phyloP scores from a whole-genome alignment of 2,797 vertebrate genomes.

The Hemitrygon akajei region DNA sequence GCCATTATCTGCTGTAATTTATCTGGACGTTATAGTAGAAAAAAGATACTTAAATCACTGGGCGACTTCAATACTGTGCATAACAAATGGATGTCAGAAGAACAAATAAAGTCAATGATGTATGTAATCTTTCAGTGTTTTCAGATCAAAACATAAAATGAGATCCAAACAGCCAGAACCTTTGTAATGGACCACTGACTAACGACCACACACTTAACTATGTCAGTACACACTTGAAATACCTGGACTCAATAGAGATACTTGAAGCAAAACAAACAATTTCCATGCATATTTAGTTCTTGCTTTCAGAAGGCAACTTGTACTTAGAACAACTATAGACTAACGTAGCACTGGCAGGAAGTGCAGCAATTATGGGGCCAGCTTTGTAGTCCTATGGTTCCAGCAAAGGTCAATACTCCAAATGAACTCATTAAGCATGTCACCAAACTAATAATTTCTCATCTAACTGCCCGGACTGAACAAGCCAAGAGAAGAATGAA shows the following conservation, averaged over 20 bases:
- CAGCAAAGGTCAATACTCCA: conserved; percentile 18
- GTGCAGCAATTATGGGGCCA: conserved; percentile 24
- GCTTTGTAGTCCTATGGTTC: conserved; percentile 2
- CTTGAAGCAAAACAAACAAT: conserved; percentile 1
- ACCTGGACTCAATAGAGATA: not conserved
- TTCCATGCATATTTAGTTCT: not conserved
- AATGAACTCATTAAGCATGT: conserved; percentile 18
- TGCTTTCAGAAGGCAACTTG: not conserved
- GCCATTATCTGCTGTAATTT: not conserved
- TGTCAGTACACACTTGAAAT: not conserved
- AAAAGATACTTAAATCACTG: not conserved
- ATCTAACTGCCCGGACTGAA: not conserved
- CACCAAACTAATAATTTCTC: conserved; percentile 2
- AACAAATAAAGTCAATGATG: no score
- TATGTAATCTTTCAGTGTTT: not conserved
- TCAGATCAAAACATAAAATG: not conserved
- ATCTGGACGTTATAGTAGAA: not conserved
- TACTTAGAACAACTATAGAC: conserved; percentile 1
- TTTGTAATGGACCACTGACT: not conserved
- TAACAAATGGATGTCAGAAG: not conserved
- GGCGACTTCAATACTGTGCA: not conserved
- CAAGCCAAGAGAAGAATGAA: not conserved
- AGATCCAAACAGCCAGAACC: not conserved
- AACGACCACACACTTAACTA: not conserved
- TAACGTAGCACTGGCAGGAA: not conserved